phyloP scores from a whole-genome alignment of 2,888 invertebrate genomes.

The Mesodorylaimus sp. region DNA sequence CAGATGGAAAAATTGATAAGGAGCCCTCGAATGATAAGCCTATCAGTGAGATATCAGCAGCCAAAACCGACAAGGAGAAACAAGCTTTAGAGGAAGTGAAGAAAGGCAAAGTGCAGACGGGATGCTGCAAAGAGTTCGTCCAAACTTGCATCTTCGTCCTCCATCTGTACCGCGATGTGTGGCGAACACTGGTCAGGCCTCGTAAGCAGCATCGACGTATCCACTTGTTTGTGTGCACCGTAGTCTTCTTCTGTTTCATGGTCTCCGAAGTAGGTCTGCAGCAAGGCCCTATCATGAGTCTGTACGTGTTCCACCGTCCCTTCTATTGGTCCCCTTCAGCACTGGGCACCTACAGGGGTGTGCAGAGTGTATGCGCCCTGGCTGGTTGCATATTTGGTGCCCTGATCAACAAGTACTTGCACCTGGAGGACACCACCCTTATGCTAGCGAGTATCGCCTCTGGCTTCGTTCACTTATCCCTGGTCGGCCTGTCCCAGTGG shows the following conservation, averaged over 20 bases:
- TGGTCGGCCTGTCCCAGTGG: not conserved
- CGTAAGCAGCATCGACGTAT: not conserved
- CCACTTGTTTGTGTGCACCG: not conserved
- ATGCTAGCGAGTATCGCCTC: not conserved
- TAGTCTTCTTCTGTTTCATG: not conserved
- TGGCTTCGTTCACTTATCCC: not conserved
- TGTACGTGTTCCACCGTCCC: slow-evolving; percentile 1
- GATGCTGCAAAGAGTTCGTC: too few species aligned
- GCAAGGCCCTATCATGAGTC: slow-evolving; percentile 1
- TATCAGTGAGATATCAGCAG: too few species aligned
- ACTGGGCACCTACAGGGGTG: slow-evolving; percentile 1
- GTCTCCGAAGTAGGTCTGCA: not conserved
- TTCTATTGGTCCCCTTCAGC: not conserved
- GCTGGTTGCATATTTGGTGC: not conserved
- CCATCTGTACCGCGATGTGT: not conserved
- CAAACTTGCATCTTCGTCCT: not conserved
- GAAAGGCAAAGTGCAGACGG: too few species aligned
- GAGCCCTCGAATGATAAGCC: too few species aligned
- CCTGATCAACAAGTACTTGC: not conserved
- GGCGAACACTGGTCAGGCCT: not conserved
- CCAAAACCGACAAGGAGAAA: too few species aligned
- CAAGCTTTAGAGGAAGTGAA: too few species aligned
- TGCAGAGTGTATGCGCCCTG: not conserved
- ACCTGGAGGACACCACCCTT: not conserved
- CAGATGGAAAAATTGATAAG: too few species aligned